Evolutionary conservation across 2,888 invertebrate species (phyloP), one percentile per base, ranked within the genome.

Genomic region (Leucophenga maculata): DNA sequence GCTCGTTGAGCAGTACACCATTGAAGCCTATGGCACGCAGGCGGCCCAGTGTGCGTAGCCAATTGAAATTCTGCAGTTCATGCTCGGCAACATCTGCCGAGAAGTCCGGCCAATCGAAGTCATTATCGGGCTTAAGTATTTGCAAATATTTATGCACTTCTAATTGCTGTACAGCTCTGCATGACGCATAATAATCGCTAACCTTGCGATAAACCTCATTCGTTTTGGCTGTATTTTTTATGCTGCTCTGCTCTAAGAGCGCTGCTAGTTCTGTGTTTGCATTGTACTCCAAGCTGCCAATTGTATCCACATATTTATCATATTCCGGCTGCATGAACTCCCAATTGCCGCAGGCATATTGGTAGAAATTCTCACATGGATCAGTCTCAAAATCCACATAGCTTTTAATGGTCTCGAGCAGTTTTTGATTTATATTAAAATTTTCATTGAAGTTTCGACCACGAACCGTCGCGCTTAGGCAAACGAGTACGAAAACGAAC

Each of bases 301-400:
- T 72, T 0, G 71, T 71, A 26, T 77, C 74, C 26, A 77, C 72
- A 69, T 74, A 75, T 20, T 14, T 32, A 26, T 8, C 14, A 26
- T 11, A 14, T 26, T 31, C 31, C 57, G 1, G 9, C n/a, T 77
- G 72, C 4, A 57, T 16, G 9, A 72, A 69, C 11, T 75, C 75
- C 78, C 79, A 79, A 67, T 74, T 77, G 0, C 79, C 78, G 46
- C 79, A 79, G 6, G 76, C 77, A 67, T 77, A 79, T 55, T 74
- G 72, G 69, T 77, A 73, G 62, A 79, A 79, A 64, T 78, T 70
- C 8, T 74, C 72, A 62, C 79, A 79, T 8, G 79, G 77, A 72
- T 74, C 46, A 6, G 54, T 55, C 1, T 32, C 13, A 1, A 67
- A 6, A 54, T 75, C 71, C 73, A 77, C 75, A 31, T 70, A 73